Base-by-base conservation (phyloP, 2,113 vertebrate species). In the Donacobius atricapilla region DNA sequence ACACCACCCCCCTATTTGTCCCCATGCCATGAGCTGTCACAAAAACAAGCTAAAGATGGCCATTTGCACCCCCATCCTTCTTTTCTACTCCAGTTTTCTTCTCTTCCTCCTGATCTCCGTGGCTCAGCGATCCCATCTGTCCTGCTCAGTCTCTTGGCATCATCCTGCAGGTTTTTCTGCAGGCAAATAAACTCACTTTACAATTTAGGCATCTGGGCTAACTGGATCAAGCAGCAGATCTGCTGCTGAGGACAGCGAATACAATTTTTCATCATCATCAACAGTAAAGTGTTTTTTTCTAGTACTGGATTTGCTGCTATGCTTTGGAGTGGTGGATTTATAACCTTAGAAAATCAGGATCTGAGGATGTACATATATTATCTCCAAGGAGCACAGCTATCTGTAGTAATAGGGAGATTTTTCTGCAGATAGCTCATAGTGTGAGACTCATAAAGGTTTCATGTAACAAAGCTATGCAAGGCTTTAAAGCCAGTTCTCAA, bases 331-430 rank as follows among this genome's bases (percentile, higher is more conserved):
- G 75, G 48, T 90, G 79, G 86, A 96, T 95, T 96, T 96, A 95
- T 87, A 93, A 89, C 89, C 83, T 89, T 10, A 81, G 94, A 87
- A 95, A 94, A 94, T 82, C 87, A 82, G 61, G 77, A 95, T 94
- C 72, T 95, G 89, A 91, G 87, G 83, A 84, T 89, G 93, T 94
- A 94, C 87, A 93, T 95, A 89, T 51, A 94, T 89, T 94, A 95
- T 65, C 91, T 91, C 77, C 91, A 87, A 92, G 85, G 81, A 96
- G 61, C 44, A 84, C 30, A 96, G 95, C 91, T 71, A 75, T 92
- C 70, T 91, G 81, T 76, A 71, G 83, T 48, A 95, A 92, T 45
- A 75, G 83, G 72, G 61, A 95, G 91, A 94, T 94, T 95, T 94
- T 91, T 71, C 72, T 82, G 42, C 72, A 75, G 93, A 82, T 90